Evolutionary conservation across 2,113 vertebrate genomes (phyloP).

Genomic region (Oreochromis spilurus): DNA sequence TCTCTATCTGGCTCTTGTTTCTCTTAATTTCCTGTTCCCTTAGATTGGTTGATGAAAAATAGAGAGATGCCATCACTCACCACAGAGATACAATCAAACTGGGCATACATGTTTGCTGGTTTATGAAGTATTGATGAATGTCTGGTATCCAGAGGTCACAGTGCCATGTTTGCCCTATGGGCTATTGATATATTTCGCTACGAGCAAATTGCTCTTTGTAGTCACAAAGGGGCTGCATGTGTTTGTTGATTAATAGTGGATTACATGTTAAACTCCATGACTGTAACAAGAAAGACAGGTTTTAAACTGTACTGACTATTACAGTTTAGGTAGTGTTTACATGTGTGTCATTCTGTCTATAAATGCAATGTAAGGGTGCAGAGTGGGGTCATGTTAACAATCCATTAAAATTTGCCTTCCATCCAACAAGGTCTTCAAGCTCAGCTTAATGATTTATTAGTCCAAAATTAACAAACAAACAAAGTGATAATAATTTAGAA

Average conservation of each 20-base stretch:
- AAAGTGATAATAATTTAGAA: not conserved
- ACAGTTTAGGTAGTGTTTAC: not conserved
- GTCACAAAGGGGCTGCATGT: constrained; percentile 6
- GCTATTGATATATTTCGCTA: constrained; percentile 25
- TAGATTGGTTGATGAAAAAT: constrained; percentile 25
- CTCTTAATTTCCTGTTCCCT: constrained; percentile 47
- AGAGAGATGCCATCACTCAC: constrained; percentile 22
- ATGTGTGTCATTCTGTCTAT: not conserved
- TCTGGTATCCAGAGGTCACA: not conserved
- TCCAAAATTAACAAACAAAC: not conserved
- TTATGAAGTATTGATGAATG: constrained; percentile 51
- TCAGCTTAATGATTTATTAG: not conserved
- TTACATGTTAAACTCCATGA: not conserved
- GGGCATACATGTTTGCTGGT: constrained; percentile 19
- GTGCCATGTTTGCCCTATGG: not conserved
- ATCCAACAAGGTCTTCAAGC: not conserved
- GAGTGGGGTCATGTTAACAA: not conserved
- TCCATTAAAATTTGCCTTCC: not conserved
- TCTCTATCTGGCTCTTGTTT: constrained; percentile 19
- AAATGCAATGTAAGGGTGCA: not conserved
- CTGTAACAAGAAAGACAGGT: not conserved
- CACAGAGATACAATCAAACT: constrained; percentile 6
- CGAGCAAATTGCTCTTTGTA: constrained; percentile 29
- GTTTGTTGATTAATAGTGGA: constrained; percentile 38
- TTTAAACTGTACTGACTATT: not conserved